Percentiles rank a stretch among this genome's conserved stretches.
Conservation (phyloP, 2,888 invertebrate species). For the Penaeus monodon region DNA sequence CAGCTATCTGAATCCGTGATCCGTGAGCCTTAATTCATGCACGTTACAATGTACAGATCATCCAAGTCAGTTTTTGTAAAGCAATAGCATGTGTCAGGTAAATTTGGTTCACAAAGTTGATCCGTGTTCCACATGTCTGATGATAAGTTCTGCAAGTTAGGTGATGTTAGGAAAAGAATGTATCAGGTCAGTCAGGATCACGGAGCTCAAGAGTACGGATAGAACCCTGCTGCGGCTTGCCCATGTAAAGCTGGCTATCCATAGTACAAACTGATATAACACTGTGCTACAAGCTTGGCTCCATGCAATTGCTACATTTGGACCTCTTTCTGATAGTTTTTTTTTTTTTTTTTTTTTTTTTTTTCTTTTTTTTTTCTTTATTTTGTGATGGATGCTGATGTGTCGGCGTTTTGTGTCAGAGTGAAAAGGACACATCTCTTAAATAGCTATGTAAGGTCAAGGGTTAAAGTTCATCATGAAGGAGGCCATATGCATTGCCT, state of each 20-base stretch:
- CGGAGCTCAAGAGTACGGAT: conserved; percentile 39
- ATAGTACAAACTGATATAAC: conserved; percentile 62
- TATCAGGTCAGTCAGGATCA: conserved; percentile 23
- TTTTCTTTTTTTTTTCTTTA: conserved; percentile 23
- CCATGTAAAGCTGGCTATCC: conserved; percentile 60
- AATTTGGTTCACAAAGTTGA: conserved; percentile 15
- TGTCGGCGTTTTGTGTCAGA: conserved; percentile 45
- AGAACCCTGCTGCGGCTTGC: conserved; percentile 50
- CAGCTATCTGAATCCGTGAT: conserved; percentile 34
- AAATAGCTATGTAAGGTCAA: conserved; percentile 41
- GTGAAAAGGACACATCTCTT: conserved; percentile 37
- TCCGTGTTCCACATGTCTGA: no score
- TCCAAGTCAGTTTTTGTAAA: not conserved
- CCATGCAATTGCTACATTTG: conserved; percentile 63
- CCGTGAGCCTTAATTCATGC: conserved; percentile 25
- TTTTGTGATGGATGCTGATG: conserved; percentile 58
- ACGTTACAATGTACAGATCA: not conserved
- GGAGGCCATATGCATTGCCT: conserved; percentile 56
- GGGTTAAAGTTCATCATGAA: conserved; percentile 34
- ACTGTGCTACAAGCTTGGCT: conserved; percentile 64
- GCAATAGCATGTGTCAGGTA: not conserved
- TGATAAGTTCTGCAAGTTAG: no score
- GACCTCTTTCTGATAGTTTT: conserved; percentile 52
- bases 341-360: conserved; percentile 37
- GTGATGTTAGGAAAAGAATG: not conserved